These are phyloP conservation scores for Phlogophora meticulosa DNA, from an alignment of 2,888 invertebrate genomes.

Conservation along the genomic window DNA sequence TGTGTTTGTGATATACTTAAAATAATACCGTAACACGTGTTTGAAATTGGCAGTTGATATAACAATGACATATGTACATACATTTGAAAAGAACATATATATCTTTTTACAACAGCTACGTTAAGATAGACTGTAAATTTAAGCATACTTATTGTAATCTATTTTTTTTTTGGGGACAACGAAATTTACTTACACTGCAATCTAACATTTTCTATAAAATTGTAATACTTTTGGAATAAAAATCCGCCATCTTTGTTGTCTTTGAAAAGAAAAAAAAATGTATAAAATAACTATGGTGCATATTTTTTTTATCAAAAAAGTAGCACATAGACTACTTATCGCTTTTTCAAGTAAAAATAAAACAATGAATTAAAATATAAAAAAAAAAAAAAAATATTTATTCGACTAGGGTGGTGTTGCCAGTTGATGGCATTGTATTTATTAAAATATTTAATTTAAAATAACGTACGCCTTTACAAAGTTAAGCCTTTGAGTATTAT, in stretches of 20 bases:
- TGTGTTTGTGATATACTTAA: too few species aligned
- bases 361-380: conserved; percentile 40
- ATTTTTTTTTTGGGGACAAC: conserved; percentile 64
- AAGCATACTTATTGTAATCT: conserved; percentile 29
- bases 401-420: conserved; percentile 54
- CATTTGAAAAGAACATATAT: neutral
- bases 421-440: conserved; percentile 52
- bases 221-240: neutral
- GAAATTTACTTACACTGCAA: neutral
- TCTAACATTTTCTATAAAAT: neutral
- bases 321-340: conserved; percentile 52
- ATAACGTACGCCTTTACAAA: conserved; percentile 40
- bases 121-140: conserved; percentile 24
- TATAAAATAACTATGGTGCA: conserved; percentile 57
- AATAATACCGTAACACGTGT: too few species aligned
- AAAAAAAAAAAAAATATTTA: conserved; percentile 57
- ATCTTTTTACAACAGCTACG: conserved; percentile 24
- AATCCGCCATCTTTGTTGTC: conserved; percentile 35
- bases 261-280: conserved; percentile 51
- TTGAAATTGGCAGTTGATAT: too few species aligned
- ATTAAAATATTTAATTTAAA: conserved; percentile 60
- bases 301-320: conserved; percentile 61
- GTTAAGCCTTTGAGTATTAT: conserved; percentile 57
- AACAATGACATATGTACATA: conserved; percentile 7
- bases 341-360: conserved; percentile 48